Percentiles rank a stretch among this genome's conserved stretches.
phyloP scores from a whole-genome alignment of 2,113 vertebrate species.

The Crotalus viridis region DNA sequence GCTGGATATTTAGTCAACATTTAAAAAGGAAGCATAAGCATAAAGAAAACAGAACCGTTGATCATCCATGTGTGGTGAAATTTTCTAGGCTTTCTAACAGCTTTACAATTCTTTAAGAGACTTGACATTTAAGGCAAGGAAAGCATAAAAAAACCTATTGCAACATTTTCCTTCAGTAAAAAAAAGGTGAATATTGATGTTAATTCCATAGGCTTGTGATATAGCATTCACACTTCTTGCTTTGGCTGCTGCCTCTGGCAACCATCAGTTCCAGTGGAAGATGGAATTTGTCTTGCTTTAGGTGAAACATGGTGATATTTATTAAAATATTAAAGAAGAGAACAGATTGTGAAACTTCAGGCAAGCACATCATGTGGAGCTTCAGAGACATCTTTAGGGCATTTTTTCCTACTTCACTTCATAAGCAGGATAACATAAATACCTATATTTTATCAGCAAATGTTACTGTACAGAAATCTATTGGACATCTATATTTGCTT shows the following conservation, averaged over 20 bases:
- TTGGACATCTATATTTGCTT: slow-evolving; percentile 51
- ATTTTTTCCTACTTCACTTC: slow-evolving; percentile 67
- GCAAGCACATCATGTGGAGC: slow-evolving; percentile 62
- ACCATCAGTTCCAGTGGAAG: slow-evolving; percentile 58
- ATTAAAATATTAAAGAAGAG: slow-evolving; percentile 71
- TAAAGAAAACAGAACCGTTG: background rate
- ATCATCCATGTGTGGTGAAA: background rate
- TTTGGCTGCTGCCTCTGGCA: slow-evolving; percentile 47
- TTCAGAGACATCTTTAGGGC: slow-evolving; percentile 65
- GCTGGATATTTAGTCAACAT: rapidly evolving
- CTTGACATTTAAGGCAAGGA: slow-evolving; percentile 37
- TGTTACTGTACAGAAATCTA: slow-evolving; percentile 55
- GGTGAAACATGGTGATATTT: slow-evolving; percentile 72
- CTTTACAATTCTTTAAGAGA: slow-evolving; percentile 27
- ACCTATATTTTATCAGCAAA: slow-evolving; percentile 64
- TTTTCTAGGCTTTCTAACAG: slow-evolving; percentile 8
- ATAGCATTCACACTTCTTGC: slow-evolving; percentile 65
- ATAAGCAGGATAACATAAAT: slow-evolving; percentile 71
- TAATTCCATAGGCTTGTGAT: slow-evolving; percentile 61
- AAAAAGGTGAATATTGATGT: slow-evolving; percentile 50
- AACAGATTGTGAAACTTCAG: slow-evolving; percentile 72
- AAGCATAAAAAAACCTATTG: slow-evolving; percentile 35
- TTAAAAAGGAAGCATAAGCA: background rate
- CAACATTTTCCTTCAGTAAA: slow-evolving; percentile 58
- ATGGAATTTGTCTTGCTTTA: slow-evolving; percentile 71